Evolutionary conservation across 2,888 invertebrate species (phyloP), one percentile per base, ranked within the genome.

Genomic region (Drosophila lacicola): DNA sequence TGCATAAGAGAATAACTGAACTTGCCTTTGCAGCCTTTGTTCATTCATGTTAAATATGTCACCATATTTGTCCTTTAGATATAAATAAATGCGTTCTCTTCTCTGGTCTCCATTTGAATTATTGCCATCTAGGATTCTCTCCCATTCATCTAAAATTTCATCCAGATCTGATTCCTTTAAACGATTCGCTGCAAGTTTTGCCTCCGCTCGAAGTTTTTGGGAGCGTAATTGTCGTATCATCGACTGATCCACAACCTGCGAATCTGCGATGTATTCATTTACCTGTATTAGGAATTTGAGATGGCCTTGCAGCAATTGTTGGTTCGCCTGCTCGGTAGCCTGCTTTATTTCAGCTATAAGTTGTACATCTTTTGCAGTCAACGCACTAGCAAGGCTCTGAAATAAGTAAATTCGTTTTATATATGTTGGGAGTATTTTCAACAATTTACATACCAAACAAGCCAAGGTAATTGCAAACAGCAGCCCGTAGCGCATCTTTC

Each of bases 321-420:
- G 9, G 6, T 21, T 9, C 6, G 29, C 29, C 6, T 25, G 29
- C 29, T n/a, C 2, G 1, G 19, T 10, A 13, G 13, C 39, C 33
- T 41, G 39, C 3, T 67, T 67, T 10, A 66, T 10, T 33, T 67
- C 36, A 8, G 41, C 54, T 19, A 68, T 42, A 9, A 70, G 19
- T 5, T 33, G 9, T 0, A n/a, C 25, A 34, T 67, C 66, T 2
- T 19, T 50, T 0, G 13, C 5, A 0, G 33, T 37, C 13, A 67
- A 2, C 0, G 57, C 45, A 14, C 25, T 11, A 9, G 11, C 68
- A 13, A 57, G 19, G 57, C 57, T 39, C 67, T 68, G 3, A 17
- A 37, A 54, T 3, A 29, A n/a, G 0, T 10, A 19, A 17, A 19
- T 13, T 13, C 13, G 11, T 2, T 0, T 19, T 8, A 21, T 19